Base-by-base conservation (phyloP, 2,888 invertebrate species). In the Napeogenes inachia region DNA sequence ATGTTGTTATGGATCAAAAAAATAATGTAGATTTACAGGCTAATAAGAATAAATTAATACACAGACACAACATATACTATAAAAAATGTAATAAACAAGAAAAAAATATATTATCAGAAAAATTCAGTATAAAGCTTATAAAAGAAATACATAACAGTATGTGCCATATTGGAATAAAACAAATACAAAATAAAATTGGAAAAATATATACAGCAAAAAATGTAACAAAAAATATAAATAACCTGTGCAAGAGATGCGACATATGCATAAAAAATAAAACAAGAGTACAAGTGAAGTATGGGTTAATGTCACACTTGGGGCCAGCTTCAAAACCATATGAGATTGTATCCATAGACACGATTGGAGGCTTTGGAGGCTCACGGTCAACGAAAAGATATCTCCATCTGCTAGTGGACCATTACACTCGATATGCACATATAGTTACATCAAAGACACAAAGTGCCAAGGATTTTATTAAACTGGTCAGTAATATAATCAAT, bases 381-480 rank as follows among this genome's bases (percentile, higher is more conserved):
- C 46, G 71, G 5, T 74, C 72, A 12, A 71, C 71, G 38, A 71
- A 72, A 66, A 71, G 6, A 62, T 74, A 72, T 45, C 56, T 71
- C 57, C 73, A 75, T 53, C 67, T 75, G 2, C 50, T 73, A 45
- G 69, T 70, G 4, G 71, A 65, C 21, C 64, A 67, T 21, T 21
- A 21, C 21, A 21, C 21, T 21, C 21, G 21, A 21, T 21, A 21
- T 21, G 21, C 21, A 21, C 21, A 67, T 54, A 63, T 72, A 71
- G 56, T 6, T 38, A 3, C 38, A 6, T 38, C 38, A 8, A 38
- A 6, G 38, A 38, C 38, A 38, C 38, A 38, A 38, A 38, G 8
- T 4, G 38, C 38, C 8, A 38, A 6, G 4, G 38, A 38, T 38
- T 38, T 38, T 38, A 38, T 38, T 6, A 38, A n/a, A 38, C 35